Evolutionary conservation across 2,113 vertebrate species (phyloP).

Genomic region (Barbus barbus): DNA sequence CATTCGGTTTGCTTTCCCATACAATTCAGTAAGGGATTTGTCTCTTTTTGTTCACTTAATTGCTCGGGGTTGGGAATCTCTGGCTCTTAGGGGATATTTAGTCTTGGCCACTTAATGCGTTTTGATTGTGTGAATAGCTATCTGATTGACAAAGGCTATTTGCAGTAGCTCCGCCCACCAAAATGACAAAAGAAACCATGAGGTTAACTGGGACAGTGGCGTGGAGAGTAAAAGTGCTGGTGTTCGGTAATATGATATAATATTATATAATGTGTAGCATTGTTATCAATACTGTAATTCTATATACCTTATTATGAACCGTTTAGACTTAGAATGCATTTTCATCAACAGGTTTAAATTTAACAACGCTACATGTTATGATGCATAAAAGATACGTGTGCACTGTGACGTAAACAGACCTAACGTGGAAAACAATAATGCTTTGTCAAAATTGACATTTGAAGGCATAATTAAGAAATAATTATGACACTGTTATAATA

Average conservation of each 20-base stretch:
- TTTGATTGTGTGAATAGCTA: neutral
- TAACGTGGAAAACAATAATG: neutral
- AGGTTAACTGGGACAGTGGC: neutral
- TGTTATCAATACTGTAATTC: neutral
- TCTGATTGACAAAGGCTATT: neutral
- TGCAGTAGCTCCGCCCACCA: neutral
- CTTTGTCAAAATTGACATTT: too few species aligned
- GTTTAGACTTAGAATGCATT: neutral
- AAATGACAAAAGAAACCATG: neutral
- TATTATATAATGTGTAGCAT: neutral
- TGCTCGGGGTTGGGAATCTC: neutral
- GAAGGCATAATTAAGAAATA: too few species aligned
- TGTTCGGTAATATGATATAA: neutral
- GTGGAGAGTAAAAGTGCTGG: neutral
- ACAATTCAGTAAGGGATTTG: neutral
- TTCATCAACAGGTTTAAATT: neutral
- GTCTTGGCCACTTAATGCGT: neutral
- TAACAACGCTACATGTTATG: neutral
- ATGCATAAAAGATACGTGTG: neutral
- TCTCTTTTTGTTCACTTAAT: neutral
- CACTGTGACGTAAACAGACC: neutral
- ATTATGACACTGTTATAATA: too few species aligned
- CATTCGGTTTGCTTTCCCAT: neutral
- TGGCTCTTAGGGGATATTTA: neutral
- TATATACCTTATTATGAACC: neutral